A percentile compares a stretch with the other conserved stretches of the same genome.
Evolutionary conservation across 2,888 invertebrate genomes (phyloP).

Genomic region (Cantharis nigra): DNA sequence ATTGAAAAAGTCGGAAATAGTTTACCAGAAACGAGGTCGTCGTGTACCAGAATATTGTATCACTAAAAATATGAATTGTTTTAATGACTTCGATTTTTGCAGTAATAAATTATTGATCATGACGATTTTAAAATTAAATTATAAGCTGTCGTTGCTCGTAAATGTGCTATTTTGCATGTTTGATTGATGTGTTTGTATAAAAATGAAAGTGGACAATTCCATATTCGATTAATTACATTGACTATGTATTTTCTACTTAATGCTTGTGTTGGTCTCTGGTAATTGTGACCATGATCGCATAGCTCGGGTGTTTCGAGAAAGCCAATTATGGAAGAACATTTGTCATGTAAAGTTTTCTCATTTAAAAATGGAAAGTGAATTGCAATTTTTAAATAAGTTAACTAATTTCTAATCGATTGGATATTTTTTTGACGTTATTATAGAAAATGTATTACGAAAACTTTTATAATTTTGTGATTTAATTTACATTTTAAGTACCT

Average conservation of each 20-base stretch:
- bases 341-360: background rate
- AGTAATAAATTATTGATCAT: background rate
- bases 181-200: background rate
- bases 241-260: background rate
- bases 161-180: background rate
- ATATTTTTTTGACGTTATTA: background rate
- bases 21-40: background rate
- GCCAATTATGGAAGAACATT: background rate
- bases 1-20: background rate
- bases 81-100: background rate
- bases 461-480: background rate
- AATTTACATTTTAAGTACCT: background rate
- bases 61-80: background rate
- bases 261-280: background rate
- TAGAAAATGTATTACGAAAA: background rate
- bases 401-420: background rate
- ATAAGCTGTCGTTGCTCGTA: background rate
- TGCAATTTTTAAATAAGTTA: background rate
- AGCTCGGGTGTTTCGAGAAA: background rate
- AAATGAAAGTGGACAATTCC: conserved; percentile 1
- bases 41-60: background rate
- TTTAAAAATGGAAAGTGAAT: background rate
- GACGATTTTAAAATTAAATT: background rate
- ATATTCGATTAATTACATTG: background rate
- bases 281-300: background rate